phyloP scores from a whole-genome alignment of 2,888 invertebrate genomes.

The Tridacna gigas region DNA sequence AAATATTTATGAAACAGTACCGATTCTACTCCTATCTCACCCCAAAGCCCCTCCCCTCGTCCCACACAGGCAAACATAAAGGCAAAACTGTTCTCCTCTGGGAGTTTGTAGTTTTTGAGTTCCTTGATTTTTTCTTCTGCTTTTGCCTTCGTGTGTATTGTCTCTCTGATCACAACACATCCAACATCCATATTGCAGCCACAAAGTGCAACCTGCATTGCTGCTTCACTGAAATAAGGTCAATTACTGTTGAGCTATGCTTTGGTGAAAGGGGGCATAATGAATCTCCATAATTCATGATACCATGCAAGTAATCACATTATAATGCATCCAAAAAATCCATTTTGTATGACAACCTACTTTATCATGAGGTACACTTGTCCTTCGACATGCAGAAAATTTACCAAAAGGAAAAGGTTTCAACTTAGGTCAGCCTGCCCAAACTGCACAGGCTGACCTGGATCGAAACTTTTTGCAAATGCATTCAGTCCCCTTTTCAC shows the following conservation, averaged over 20 bases:
- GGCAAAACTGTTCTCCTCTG: constrained; percentile 78
- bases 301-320: no score
- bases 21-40: constrained; percentile 83
- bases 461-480: no score
- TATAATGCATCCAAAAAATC: no score
- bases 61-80: constrained; percentile 86
- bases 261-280: not conserved
- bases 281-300: no score
- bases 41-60: constrained; percentile 81
- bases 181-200: constrained; percentile 72
- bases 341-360: no score
- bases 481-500: no score
- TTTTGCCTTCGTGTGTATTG: constrained; percentile 55
- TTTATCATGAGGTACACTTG: no score
- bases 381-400: no score
- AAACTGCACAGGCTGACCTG: no score
- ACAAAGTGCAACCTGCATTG: constrained; percentile 65
- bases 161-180: constrained; percentile 71
- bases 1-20: constrained; percentile 84
- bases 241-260: not conserved
- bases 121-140: constrained; percentile 69
- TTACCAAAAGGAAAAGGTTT: no score
- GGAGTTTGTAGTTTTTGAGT: constrained; percentile 70
- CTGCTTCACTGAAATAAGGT: constrained; percentile 10
- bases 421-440: no score